A percentile compares a stretch with the other conserved stretches of the same genome.
phyloP scores from a whole-genome alignment of 2,113 vertebrate genomes.

The Pycnonotus jocosus region DNA sequence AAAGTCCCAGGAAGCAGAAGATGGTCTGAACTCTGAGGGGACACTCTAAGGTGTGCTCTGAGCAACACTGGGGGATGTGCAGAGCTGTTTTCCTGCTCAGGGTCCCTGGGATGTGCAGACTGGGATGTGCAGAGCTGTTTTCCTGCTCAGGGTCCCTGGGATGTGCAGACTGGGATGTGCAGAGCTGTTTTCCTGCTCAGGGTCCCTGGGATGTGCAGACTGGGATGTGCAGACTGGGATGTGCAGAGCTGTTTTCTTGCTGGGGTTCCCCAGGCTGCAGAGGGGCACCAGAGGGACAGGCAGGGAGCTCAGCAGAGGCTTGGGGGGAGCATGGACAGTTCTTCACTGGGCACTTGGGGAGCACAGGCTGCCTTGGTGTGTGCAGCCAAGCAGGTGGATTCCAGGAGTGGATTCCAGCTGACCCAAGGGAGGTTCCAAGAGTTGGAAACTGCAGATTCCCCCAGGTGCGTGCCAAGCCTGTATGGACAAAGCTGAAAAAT shows the following conservation, averaged over 20 bases:
- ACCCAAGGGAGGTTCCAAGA: neutral
- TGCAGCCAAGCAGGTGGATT: neutral
- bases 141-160: neutral
- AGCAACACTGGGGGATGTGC: neutral
- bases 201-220: neutral
- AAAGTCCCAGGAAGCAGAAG: neutral
- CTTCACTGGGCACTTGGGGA: neutral
- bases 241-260: neutral
- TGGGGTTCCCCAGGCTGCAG: neutral
- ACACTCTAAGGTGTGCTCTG: neutral
- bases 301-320: neutral
- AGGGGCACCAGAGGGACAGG: no score
- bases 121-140: neutral
- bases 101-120: neutral
- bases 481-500: neutral
- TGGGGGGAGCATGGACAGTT: fast-evolving
- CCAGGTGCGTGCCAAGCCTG: no score
- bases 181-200: neutral
- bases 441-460: neutral
- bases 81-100: neutral
- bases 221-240: neutral
- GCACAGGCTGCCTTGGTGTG: neutral
- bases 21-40: neutral
- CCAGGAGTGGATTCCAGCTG: neutral
- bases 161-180: no score